Evolutionary conservation across 2,888 invertebrate species (phyloP).

Genomic region (Ashinkailepas kermadecensis): DNA sequence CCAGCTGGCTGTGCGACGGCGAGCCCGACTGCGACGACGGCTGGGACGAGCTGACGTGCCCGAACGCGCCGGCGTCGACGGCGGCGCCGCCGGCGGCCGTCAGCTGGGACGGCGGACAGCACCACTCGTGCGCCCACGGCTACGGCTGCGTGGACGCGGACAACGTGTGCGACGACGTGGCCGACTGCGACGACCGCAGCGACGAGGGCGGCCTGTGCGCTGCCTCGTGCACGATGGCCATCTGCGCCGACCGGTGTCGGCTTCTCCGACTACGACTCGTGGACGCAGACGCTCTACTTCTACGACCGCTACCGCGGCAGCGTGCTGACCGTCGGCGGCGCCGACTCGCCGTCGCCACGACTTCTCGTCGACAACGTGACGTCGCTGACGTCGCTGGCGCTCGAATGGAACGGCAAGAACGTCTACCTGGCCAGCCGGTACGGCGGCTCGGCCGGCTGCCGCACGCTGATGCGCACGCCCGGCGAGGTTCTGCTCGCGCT

Average conservation of each 20-base stretch:
- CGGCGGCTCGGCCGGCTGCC: background rate
- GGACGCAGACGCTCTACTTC: constrained; percentile 6
- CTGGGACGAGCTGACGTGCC: constrained; percentile 34
- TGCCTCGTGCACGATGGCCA: background rate
- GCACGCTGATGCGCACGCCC: background rate
- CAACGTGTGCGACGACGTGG: constrained; percentile 19
- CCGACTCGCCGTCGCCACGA: background rate
- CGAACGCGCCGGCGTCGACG: background rate
- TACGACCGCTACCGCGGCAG: constrained; percentile 18
- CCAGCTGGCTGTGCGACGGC: background rate
- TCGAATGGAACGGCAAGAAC: constrained; percentile 4
- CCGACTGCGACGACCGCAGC: constrained; percentile 25
- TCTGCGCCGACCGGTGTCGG: background rate
- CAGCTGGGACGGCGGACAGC: background rate
- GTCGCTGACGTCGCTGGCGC: background rate
- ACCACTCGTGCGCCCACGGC: constrained; percentile 16
- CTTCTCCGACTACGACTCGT: background rate
- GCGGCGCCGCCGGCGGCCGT: background rate
- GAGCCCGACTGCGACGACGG: constrained; percentile 35
- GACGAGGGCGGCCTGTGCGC: constrained; percentile 23
- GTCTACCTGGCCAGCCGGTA: constrained; percentile 16
- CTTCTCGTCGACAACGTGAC: background rate
- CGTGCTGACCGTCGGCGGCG: no score
- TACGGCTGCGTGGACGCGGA: background rate
- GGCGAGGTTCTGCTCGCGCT: background rate